A percentile compares a stretch with the other conserved stretches of the same genome.
Evolutionary conservation across 2,888 invertebrate species (phyloP).

Genomic region (Drymonia ruficornis): DNA sequence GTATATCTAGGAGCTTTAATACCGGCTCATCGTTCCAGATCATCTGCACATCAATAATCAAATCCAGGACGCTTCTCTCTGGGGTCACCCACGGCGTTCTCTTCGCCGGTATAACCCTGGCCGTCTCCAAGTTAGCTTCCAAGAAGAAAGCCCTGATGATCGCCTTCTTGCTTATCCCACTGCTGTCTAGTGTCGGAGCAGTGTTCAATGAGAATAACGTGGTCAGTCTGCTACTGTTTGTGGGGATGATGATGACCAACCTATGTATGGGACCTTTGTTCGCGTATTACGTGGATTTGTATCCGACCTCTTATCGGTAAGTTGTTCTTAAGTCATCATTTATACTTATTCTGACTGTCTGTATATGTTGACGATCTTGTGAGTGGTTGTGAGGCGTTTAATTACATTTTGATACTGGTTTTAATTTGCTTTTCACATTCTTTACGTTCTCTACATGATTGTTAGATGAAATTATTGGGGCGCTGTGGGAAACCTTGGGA

Average conservation of each 20-base stretch:
- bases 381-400: no score
- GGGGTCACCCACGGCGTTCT: slow-evolving; percentile 29
- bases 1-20: no score
- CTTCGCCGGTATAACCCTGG: slow-evolving; percentile 33
- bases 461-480: no score
- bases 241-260: slow-evolving; percentile 42
- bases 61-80: slow-evolving; percentile 22
- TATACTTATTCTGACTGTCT: no score
- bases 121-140: slow-evolving; percentile 34
- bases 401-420: no score
- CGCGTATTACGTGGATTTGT: slow-evolving; percentile 37
- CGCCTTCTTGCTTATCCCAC: slow-evolving; percentile 27
- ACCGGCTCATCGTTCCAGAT: slow-evolving; percentile 11
- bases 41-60: slow-evolving; percentile 20
- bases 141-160: slow-evolving; percentile 41
- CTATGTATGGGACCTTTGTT: slow-evolving; percentile 41
- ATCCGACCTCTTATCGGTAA: slow-evolving; percentile 29
- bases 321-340: background rate
- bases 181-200: slow-evolving; percentile 32
- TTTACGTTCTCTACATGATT: no score
- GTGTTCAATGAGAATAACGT: slow-evolving; percentile 31
- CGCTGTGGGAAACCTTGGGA: no score
- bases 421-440: no score
- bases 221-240: slow-evolving; percentile 39
- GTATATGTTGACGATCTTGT: no score